Percentiles rank a stretch among this genome's conserved stretches.
Conservation (phyloP, 1,140 invertebrate genomes). For the Polypedilum vanderplanki region DNA sequence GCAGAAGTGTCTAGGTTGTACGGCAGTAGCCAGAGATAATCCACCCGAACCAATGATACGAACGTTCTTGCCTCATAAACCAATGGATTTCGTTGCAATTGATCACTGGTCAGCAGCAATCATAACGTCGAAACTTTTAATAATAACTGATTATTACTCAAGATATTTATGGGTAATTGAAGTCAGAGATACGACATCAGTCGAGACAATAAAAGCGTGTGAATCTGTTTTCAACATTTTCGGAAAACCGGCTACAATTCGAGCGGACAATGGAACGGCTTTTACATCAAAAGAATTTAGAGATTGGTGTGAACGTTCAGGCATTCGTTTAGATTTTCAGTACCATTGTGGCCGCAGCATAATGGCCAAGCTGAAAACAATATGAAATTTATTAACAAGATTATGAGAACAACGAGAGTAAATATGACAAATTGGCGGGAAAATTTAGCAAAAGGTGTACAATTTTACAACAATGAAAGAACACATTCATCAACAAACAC, state of each 20-base stretch:
- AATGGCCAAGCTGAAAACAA: too few species aligned
- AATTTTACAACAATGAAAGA: too few species aligned
- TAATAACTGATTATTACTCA: too few species aligned
- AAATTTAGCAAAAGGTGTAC: not conserved
- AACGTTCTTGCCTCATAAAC: too few species aligned
- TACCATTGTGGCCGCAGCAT: not conserved
- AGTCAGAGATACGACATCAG: too few species aligned
- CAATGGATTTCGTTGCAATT: conserved; percentile 38
- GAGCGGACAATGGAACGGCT: conserved; percentile 21
- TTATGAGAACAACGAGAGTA: not conserved
- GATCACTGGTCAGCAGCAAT: conserved; percentile 37
- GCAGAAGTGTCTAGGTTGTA: conserved; percentile 42
- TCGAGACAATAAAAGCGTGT: too few species aligned
- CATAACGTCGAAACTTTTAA: conserved; percentile 34
- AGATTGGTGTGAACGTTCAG: not conserved
- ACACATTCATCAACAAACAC: too few species aligned
- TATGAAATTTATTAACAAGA: too few species aligned
- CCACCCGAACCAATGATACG: too few species aligned
- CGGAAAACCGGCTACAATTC: conserved; percentile 34
- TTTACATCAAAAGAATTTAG: too few species aligned
- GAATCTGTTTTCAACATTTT: conserved; percentile 34
- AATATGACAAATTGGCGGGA: not conserved
- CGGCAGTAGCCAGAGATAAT: too few species aligned
- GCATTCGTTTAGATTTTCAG: not conserved
- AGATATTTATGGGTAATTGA: too few species aligned